Base-by-base conservation (phyloP, 2,888 invertebrate species). In the Gisinianus flammeolus region DNA sequence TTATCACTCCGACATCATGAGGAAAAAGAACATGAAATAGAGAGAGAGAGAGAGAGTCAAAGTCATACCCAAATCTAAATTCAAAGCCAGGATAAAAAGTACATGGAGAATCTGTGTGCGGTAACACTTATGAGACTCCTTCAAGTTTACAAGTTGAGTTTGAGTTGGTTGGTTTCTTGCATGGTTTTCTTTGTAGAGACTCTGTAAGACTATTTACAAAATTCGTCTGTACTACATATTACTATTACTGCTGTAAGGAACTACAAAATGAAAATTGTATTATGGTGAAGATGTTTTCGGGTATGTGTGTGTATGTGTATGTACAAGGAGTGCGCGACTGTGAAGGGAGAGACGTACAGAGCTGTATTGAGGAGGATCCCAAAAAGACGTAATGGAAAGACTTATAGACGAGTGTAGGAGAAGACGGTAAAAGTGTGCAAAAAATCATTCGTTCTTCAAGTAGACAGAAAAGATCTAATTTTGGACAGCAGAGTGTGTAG, bases 391-490 rank as follows among this genome's bases (percentile, higher is more conserved):
- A 44, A 44, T 44, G 16, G 44, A 16, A 44, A 44, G 44, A 44
- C 44, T 44, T 44, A 16, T n/a, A 56, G 8, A 56, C 4, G 10
- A 35, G 35, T 68, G 22, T 68, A 22, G 31, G 19, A 24, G 10
- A 26, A 52, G 70, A 54, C 54, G 54, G 70, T 22, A 24, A 69
- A 69, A 69, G 35, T 69, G 69, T 70, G 70, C 70, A 68, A 70
- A 70, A 70, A 70, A 70, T 44, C 44, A 52, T 54, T 70, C 54
- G 8, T 26, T 70, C 70, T 52, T 70, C 54, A 54, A 54, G 54
- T 30, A 69, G 69, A 22, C 35, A 69, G 52, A 69, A 26, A 54
- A 58, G 71, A 71, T 71, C 71, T 71, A 71, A 71, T 71, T 71
- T 71, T 71, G 71, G 71, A 71, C 56, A 71, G 31, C 31, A n/a